Percentiles rank a stretch among this genome's conserved stretches.
These are phyloP conservation scores for Chaetodon trifasciatus DNA, from an alignment of 2,797 vertebrate genomes.

Conservation along the genomic window DNA sequence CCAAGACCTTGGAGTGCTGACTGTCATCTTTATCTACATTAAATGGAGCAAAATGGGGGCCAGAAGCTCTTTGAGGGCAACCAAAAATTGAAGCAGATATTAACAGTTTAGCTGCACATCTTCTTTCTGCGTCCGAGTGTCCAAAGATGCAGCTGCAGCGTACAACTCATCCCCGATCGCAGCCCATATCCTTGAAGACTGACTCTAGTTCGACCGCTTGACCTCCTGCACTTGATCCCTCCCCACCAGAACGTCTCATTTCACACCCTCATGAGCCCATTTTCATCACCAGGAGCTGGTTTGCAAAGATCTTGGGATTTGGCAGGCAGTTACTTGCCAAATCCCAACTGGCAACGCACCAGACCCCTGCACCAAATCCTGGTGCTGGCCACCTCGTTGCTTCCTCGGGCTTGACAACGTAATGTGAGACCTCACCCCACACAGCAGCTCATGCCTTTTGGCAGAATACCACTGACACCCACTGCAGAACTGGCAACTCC, in stretches of 20 bases:
- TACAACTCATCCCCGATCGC: not conserved
- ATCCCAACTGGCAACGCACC: not conserved
- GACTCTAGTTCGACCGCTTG: not conserved
- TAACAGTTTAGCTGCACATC: not conserved
- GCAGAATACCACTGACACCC: not conserved
- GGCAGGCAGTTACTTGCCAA: not conserved
- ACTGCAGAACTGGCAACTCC: not conserved
- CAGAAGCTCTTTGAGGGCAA: too few relatives aligned
- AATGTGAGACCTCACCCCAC: not conserved
- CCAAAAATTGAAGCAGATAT: not conserved
- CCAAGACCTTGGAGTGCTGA: not conserved
- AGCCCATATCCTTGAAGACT: not conserved
- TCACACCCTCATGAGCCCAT: not conserved
- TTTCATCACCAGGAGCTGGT: not conserved
- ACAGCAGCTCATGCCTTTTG: not conserved
- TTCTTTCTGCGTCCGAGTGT: not conserved
- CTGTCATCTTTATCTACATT: not conserved
- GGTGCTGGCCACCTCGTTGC: not conserved
- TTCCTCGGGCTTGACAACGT: not conserved
- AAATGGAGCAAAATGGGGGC: not conserved
- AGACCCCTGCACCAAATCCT: not conserved
- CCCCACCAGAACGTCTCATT: not conserved
- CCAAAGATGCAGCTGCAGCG: not conserved
- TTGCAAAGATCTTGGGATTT: not conserved
- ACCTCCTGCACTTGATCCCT: not conserved